These are phyloP conservation scores for Octodon degus DNA, from an alignment of 2,113 vertebrate genomes.

Conservation along the genomic window DNA sequence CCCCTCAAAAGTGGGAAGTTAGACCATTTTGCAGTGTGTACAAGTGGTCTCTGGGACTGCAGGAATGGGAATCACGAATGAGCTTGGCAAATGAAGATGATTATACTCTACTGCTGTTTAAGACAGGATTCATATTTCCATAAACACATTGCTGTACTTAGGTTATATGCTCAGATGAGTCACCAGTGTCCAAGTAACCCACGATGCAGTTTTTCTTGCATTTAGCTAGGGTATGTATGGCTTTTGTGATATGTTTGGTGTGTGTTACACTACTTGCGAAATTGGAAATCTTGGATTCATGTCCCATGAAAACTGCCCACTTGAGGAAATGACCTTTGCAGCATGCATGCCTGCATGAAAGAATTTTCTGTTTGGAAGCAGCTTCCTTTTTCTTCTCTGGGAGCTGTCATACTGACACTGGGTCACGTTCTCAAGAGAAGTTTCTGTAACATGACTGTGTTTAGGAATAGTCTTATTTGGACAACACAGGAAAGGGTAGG, in stretches of 20 bases:
- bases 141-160: neutral
- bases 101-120: neutral
- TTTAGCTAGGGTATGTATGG: neutral
- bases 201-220: neutral
- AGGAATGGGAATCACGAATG: neutral
- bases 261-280: neutral
- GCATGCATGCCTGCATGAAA: neutral
- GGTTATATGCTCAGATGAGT: neutral
- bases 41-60: neutral
- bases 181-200: neutral
- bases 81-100: neutral
- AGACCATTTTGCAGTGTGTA: neutral
- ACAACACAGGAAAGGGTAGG: neutral
- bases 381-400: neutral
- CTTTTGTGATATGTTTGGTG: neutral
- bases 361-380: neutral
- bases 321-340: neutral
- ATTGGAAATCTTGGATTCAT: neutral
- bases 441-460: conserved; percentile 33
- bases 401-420: neutral
- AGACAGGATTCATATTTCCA: neutral
- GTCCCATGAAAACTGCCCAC: neutral
- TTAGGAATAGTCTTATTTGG: conserved; percentile 11
- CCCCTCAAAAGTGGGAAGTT: neutral
- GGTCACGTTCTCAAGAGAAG: neutral